A percentile compares a stretch with the other conserved stretches of the same genome.
These are phyloP conservation scores for Turnix velox DNA, from an alignment of 2,113 vertebrate species.

Conservation along the genomic window DNA sequence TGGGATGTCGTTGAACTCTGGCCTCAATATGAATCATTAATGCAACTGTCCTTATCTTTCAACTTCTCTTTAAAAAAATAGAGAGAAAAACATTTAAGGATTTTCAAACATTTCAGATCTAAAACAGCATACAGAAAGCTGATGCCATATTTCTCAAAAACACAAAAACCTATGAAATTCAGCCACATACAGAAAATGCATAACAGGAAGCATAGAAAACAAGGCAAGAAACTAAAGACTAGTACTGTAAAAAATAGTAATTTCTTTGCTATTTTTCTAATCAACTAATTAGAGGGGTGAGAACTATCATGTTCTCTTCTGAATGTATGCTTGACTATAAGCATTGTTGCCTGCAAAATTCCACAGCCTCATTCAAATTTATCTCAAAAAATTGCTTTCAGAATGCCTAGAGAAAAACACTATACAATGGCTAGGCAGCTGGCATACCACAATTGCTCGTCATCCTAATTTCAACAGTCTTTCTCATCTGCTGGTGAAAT, in stretches of 20 bases:
- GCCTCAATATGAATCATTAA: not conserved
- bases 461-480: not conserved
- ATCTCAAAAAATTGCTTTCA: not conserved
- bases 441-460: not conserved
- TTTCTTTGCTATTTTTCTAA: not conserved
- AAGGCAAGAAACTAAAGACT: not conserved
- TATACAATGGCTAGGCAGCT: not conserved
- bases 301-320: not conserved
- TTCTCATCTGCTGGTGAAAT: not conserved
- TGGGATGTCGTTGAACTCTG: not conserved
- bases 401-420: not conserved
- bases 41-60: not conserved
- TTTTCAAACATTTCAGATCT: not conserved
- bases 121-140: not conserved
- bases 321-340: not conserved
- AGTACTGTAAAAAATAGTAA: not conserved
- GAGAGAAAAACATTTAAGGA: accelerated
- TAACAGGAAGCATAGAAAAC: not conserved
- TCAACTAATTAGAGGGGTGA: not conserved
- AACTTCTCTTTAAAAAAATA: not conserved
- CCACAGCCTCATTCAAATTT: not conserved
- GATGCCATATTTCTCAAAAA: not conserved
- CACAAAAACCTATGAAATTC: not conserved
- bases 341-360: not conserved
- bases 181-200: not conserved